Evolutionary conservation across 2,888 invertebrate species (phyloP).

Genomic region (Drosophila meridionalis): DNA sequence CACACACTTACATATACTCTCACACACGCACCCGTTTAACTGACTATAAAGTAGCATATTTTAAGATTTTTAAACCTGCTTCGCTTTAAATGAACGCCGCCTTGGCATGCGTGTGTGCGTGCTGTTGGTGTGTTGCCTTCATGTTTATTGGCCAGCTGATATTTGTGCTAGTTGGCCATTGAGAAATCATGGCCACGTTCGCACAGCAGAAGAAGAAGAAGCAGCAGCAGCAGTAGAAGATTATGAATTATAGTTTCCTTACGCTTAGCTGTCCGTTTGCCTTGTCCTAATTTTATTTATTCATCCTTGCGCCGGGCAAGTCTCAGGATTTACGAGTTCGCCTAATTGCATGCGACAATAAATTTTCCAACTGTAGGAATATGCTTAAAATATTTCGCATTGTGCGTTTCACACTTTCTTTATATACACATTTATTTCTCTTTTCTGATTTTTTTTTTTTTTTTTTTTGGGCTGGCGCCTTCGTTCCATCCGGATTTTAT

Average conservation of each 20-base stretch:
- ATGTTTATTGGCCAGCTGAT: constrained; percentile 67
- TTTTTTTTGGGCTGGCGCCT: constrained; percentile 34
- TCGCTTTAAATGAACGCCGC: constrained; percentile 57
- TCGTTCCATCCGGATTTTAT: constrained; percentile 52
- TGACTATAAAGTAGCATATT: constrained; percentile 65
- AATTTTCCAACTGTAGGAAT: constrained; percentile 70
- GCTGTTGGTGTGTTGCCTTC: constrained; percentile 29
- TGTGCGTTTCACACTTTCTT: constrained; percentile 24
- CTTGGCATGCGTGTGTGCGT: neutral
- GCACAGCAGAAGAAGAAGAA: constrained; percentile 18
- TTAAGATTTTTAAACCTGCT: constrained; percentile 76
- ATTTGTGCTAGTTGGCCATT: constrained; percentile 48
- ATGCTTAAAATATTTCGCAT: constrained; percentile 65
- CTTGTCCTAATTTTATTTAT: constrained; percentile 73
- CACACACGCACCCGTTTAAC: constrained; percentile 12
- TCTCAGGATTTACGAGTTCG: constrained; percentile 67
- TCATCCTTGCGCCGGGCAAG: constrained; percentile 47
- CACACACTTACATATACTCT: neutral
- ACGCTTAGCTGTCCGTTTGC: constrained; percentile 42
- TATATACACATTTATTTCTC: constrained; percentile 5
- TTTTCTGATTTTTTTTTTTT: too few relatives aligned
- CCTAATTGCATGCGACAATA: constrained; percentile 77
- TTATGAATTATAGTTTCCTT: constrained; percentile 79
- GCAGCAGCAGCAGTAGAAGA: constrained; percentile 26
- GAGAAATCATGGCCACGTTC: constrained; percentile 69